These are phyloP conservation scores for Chrysocyon brachyurus DNA, from an alignment of 2,797 vertebrate genomes.

Conservation along the genomic window DNA sequence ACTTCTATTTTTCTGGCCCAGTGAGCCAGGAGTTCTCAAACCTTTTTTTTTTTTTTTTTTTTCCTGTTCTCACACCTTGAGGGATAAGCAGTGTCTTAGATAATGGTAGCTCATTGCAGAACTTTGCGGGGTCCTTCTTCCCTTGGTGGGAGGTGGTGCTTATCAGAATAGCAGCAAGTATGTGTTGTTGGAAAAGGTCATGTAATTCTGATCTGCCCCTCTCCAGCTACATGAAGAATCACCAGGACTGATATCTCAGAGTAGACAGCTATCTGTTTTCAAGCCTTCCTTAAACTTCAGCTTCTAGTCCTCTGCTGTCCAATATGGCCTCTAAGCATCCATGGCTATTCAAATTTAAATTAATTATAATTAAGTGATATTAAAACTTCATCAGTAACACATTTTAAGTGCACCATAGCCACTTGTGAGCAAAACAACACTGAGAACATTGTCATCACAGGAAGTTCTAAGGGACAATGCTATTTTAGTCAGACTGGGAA, in stretches of 20 bases:
- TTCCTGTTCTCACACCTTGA: not conserved
- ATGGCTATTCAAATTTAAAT: not conserved
- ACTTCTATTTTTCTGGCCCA: not conserved
- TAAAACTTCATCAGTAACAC: not conserved
- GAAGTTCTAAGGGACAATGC: not conserved
- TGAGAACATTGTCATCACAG: not conserved
- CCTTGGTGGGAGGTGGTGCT: rapidly evolving
- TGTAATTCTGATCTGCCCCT: not conserved
- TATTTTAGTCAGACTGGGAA: rapidly evolving
- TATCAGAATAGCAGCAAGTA: not conserved
- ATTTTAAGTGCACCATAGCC: not conserved
- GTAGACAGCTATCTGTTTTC: not conserved
- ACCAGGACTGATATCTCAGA: not conserved
- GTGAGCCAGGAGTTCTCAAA: not conserved
- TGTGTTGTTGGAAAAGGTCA: not conserved
- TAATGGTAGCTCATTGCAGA: not conserved
- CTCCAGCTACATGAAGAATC: not conserved
- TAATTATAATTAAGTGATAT: not conserved
- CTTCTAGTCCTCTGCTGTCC: not conserved
- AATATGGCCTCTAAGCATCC: not conserved
- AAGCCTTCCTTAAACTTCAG: not conserved
- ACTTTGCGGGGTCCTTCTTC: not conserved
- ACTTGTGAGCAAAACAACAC: not conserved
- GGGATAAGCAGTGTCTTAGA: not conserved
- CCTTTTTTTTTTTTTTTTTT: not conserved